A percentile compares a stretch with the other conserved stretches of the same genome.
Evolutionary conservation across 2,888 invertebrate genomes (phyloP).

Genomic region (Phytoseiulus persimilis): DNA sequence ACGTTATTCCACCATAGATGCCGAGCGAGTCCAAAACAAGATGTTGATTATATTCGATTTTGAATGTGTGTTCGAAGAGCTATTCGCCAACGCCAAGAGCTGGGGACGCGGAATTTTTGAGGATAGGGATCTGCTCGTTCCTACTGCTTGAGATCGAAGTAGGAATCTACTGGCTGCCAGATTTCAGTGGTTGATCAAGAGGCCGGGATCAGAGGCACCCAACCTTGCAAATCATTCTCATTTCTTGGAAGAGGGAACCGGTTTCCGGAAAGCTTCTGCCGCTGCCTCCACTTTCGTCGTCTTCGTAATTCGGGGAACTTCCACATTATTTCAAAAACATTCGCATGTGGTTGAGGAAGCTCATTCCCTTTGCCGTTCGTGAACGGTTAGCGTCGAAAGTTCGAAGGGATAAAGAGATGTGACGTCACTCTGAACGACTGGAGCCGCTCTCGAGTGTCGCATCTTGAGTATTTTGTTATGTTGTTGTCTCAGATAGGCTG

Average conservation of each 20-base stretch:
- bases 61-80: too few species aligned
- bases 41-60: too few species aligned
- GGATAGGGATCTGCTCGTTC: too few species aligned
- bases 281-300: not conserved
- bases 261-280: not conserved
- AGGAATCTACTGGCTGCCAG: too few species aligned
- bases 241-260: not conserved
- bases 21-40: too few species aligned
- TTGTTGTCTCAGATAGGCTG: constrained; percentile 39
- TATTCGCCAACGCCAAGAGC: too few species aligned
- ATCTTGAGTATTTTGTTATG: not conserved
- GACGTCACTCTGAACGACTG: not conserved
- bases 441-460: constrained; percentile 8
- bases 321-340: not conserved
- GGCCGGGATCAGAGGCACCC: too few species aligned
- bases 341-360: not conserved
- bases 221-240: not conserved
- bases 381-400: not conserved
- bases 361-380: not conserved
- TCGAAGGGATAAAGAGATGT: not conserved
- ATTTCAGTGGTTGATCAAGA: too few species aligned
- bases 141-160: too few species aligned
- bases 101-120: too few species aligned
- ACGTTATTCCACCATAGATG: too few species aligned
- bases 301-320: not conserved